Evolutionary conservation across 1,140 invertebrate genomes (phyloP).

Genomic region (Bombus impatiens): DNA sequence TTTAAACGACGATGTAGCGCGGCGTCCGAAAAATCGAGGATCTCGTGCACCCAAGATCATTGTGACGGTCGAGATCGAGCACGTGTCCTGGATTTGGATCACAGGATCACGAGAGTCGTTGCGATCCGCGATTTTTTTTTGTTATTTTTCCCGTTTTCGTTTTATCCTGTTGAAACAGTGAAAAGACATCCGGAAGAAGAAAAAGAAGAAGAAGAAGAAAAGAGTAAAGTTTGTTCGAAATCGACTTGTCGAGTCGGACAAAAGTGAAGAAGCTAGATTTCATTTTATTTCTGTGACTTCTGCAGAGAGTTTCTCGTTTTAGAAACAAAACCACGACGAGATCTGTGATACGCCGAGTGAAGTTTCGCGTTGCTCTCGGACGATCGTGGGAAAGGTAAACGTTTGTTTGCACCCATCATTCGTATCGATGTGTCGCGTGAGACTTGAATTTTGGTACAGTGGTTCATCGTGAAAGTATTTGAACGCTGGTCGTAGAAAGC

Average conservation of each 20-base stretch:
- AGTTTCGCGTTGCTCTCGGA: background rate
- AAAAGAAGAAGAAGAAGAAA: background rate
- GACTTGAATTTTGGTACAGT: background rate
- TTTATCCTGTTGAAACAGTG: background rate
- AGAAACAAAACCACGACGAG: background rate
- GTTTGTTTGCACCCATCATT: background rate
- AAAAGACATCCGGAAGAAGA: background rate
- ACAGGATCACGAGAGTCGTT: background rate
- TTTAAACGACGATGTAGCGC: conserved; percentile 58
- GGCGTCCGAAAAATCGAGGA: conserved; percentile 38
- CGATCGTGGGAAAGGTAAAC: background rate
- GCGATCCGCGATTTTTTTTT: background rate
- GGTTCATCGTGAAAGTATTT: background rate
- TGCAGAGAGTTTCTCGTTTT: background rate
- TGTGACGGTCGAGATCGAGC: conserved; percentile 38
- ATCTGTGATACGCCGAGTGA: background rate
- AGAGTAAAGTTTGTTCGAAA: background rate
- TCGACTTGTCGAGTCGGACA: background rate
- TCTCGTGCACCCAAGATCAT: conserved; percentile 36
- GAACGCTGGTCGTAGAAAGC: too few species aligned
- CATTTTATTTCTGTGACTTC: background rate
- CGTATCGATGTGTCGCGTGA: too few species aligned
- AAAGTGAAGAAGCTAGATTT: background rate
- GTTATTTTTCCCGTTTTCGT: background rate
- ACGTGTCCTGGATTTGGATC: background rate